Base-by-base conservation (phyloP, 2,797 vertebrate species). In the Poeciliopsis presidionis region DNA sequence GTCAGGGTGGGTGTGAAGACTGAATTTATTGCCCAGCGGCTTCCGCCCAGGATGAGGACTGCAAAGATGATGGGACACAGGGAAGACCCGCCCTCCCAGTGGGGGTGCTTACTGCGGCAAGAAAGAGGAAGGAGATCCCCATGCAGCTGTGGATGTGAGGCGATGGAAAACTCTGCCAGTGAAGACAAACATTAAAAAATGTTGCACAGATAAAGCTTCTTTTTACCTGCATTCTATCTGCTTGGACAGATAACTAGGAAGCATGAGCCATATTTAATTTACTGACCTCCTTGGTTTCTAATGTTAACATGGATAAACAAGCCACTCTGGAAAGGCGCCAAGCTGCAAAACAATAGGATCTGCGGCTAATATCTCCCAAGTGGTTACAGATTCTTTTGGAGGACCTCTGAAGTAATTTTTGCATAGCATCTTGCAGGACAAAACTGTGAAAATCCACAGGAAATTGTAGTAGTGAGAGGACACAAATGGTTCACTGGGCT, bases 1-100 rank as follows among this genome's bases (percentile, higher is more conserved):
- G 95, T 96, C 95, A 93, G 91, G 93, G 92, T 90, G 95, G 96
- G 96, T 92, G 96, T 96, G 96, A 96, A 96, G 94, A 93, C 86
- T 92, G 93, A 95, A 96, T 96, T 94, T 95, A 96, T 93, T 93
- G 95, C 94, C 90, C 86, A 73, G 84, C 90, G 94, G 94, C 95
- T 96, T 97, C 96, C 96, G 94, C 92, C 95, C 95, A 92, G 96
- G 95, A 96, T 92, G 91, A 88, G 83, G 90, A 90, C 93, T 87
- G 86, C 22, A 41, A 85, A 85, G 86, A 87, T 91, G 91, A 93
- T 90, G 93, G 92, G 86, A 93, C 92, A 86, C 91, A 82, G 85
- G 95, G 93, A 96, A 94, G 94, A 95, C 94, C 94, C 92, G n/a
- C 78, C 59, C 92, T 88, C 92, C 90, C 94, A 89, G 90, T 73